Base-by-base conservation (phyloP, 2,888 invertebrate genomes). In the Megastigmus dorsalis region DNA sequence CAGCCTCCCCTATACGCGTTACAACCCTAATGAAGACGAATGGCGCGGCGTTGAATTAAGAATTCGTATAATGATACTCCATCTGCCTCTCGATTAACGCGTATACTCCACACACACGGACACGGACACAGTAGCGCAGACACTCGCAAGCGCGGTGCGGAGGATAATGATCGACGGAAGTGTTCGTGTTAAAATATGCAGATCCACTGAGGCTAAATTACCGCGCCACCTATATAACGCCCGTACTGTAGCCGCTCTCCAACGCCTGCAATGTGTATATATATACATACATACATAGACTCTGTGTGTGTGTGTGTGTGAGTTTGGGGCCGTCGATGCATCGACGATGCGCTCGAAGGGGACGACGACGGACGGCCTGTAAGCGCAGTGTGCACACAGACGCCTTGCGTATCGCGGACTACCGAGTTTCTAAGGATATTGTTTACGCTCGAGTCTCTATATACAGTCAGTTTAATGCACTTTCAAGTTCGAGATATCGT, bases 101-200 rank as follows among this genome's bases (percentile, higher is more conserved):
- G 71, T n/a, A n/a, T n/a, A n/a, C n/a, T n/a, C n/a, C n/a, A n/a
- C 54, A 52, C 55, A 57, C 43, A n/a, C 15, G 55, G 38, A 38
- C 15, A 7, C 41, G 63, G 55, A 54, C 55, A 55, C 26, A 43
- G n/a, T 48, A 45, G 23, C 23, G 30, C 30, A 41, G n/a, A n/a
- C 20, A 33, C 54, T 36, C 62, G 18, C 30, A n/a, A 10, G 50
- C 38, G 43, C 30, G 23, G 48, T n/a, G n/a, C n/a, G n/a, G 63
- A 80, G 84, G 86, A 87, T 87, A 87, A 87, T 85, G 84, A 86
- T 87, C 87, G 85, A 79, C 86, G 87, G 86, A 87, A 87, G 87
- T 84, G 85, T 84, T 85, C 87, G 87, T 85, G 87, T 82, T 86
- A 86, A 87, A 87, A 87, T 86, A 87, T 87, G 87, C 87, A 87